A percentile compares a stretch with the other conserved stretches of the same genome.
These are phyloP conservation scores for Hippocampus guttulatus DNA, from an alignment of 2,113 vertebrate genomes.

Conservation along the genomic window DNA sequence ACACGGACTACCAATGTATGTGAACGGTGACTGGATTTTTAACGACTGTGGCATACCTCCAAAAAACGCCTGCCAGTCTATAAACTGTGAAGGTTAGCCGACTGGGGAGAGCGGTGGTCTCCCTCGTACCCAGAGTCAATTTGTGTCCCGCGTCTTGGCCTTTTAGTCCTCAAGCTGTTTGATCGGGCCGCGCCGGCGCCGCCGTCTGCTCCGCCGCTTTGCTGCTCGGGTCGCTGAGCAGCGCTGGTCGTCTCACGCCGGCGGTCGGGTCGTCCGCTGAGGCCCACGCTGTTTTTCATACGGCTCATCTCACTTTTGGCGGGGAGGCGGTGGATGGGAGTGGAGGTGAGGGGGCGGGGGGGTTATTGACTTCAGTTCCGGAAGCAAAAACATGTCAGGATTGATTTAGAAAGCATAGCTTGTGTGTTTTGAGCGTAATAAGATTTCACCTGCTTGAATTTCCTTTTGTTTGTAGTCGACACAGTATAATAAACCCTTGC, in stretches of 20 bases:
- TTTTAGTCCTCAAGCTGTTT: constrained; percentile 61
- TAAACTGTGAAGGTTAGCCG: constrained; percentile 60
- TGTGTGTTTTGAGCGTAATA: constrained; percentile 25
- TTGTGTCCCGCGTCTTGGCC: constrained; percentile 51
- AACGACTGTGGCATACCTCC: constrained; percentile 55
- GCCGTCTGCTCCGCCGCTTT: constrained; percentile 36
- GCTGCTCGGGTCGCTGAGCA: constrained; percentile 39
- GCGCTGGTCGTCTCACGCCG: neutral
- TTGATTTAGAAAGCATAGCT: constrained; percentile 50
- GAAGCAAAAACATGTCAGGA: constrained; percentile 58
- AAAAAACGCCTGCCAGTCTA: constrained; percentile 45
- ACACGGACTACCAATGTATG: constrained; percentile 43
- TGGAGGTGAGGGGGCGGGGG: neutral
- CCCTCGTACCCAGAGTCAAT: constrained; percentile 46
- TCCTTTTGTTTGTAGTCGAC: constrained; percentile 6
- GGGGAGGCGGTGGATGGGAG: neutral
- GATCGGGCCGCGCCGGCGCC: constrained; percentile 41
- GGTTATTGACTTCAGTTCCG: constrained; percentile 18
- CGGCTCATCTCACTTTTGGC: constrained; percentile 26
- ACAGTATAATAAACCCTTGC: neutral
- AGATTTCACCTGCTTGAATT: constrained; percentile 14
- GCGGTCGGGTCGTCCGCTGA: constrained; percentile 32
- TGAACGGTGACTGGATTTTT: constrained; percentile 38
- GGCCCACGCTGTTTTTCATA: constrained; percentile 36
- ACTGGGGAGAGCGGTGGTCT: constrained; percentile 29